phyloP scores from a whole-genome alignment of 2,113 vertebrate genomes.

The Indicator indicator region DNA sequence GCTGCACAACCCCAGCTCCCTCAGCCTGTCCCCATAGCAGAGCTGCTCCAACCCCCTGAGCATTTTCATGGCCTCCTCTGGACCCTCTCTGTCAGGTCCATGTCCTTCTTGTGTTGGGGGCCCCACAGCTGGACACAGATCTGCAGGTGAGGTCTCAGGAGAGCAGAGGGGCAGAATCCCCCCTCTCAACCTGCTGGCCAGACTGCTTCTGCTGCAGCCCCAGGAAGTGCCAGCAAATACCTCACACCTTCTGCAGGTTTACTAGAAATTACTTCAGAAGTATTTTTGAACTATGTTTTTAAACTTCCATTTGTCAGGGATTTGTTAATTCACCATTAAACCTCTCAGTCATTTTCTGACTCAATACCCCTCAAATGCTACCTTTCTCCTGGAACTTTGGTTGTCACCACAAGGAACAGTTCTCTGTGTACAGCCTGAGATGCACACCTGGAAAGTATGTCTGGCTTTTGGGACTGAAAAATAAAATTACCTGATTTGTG shows the following conservation, averaged over 20 bases:
- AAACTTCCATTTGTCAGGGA: conserved; percentile 7
- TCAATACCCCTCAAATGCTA: conserved; percentile 6
- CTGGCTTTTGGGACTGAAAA: not conserved
- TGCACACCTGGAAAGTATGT: not conserved
- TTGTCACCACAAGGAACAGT: not conserved
- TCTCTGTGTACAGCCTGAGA: not conserved
- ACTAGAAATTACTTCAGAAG: conserved; percentile 3
- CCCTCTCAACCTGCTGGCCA: too few species aligned
- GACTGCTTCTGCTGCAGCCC: too few species aligned
- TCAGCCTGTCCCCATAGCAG: too few species aligned
- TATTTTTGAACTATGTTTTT: conserved; percentile 1
- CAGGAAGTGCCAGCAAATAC: not conserved
- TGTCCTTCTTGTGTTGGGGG: too few species aligned
- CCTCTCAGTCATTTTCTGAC: not conserved
- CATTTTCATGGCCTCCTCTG: too few species aligned
- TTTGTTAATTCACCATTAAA: not conserved
- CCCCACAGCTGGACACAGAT: too few species aligned
- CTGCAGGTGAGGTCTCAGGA: too few species aligned
- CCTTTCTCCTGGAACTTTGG: not conserved
- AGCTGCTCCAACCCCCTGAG: too few species aligned
- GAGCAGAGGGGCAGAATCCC: too few species aligned
- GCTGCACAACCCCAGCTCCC: too few species aligned
- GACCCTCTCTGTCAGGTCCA: too few species aligned
- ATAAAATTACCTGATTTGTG: not conserved
- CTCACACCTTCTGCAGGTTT: conserved; percentile 31